A percentile compares a stretch with the other conserved stretches of the same genome.
phyloP scores from a whole-genome alignment of 1,140 invertebrate species.

The Elymnias hypermnestra region DNA sequence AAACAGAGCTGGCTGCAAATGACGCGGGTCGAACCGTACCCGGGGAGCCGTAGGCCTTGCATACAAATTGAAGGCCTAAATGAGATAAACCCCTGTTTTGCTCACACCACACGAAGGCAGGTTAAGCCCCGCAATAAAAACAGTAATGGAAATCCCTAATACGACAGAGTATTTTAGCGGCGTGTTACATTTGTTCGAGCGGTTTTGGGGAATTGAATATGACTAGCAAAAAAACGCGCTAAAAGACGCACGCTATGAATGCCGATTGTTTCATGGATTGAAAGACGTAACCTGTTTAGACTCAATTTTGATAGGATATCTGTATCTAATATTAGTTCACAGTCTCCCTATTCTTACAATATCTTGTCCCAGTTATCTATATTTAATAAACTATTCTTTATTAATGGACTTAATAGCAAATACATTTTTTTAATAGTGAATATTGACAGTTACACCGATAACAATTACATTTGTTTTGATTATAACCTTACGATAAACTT shows the following conservation, averaged over 20 bases:
- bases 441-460: too few species aligned
- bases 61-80: slow-evolving; percentile 62
- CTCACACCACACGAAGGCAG: slow-evolving; percentile 23
- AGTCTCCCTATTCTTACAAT: too few species aligned
- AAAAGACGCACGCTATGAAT: slow-evolving; percentile 5
- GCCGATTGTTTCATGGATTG: slow-evolving; percentile 2
- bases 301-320: too few species aligned
- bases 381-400: too few species aligned
- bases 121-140: slow-evolving; percentile 30
- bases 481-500: too few species aligned
- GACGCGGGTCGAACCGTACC: slow-evolving; percentile 28
- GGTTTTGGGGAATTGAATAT: slow-evolving; percentile 13
- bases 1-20: slow-evolving; percentile 28
- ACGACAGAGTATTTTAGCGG: slow-evolving; percentile 36
- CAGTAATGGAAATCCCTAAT: slow-evolving; percentile 37
- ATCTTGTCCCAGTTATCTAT: too few species aligned
- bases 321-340: too few species aligned
- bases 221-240: slow-evolving; percentile 2
- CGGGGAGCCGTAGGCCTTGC: slow-evolving; percentile 50
- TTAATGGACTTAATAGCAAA: too few species aligned
- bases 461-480: too few species aligned
- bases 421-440: too few species aligned
- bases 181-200: slow-evolving; percentile 21
- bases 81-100: slow-evolving; percentile 45
- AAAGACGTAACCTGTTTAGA: too few species aligned